Evolutionary conservation across 2,113 vertebrate genomes (phyloP).

Genomic region (Acanthochromis polyacanthus): DNA sequence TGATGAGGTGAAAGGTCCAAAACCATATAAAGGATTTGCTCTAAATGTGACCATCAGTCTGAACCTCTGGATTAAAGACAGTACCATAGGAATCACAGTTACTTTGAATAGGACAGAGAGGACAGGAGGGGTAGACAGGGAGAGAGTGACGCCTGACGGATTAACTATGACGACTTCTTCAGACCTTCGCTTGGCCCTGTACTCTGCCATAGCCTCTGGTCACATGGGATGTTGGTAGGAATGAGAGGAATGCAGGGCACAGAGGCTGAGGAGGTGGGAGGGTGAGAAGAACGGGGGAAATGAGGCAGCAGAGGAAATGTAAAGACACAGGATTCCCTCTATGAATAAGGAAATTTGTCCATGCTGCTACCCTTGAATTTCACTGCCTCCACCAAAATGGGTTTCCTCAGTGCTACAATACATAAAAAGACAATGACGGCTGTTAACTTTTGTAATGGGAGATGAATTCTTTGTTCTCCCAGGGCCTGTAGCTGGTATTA

Average conservation of each 20-base stretch:
- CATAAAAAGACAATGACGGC: slow-evolving; percentile 11
- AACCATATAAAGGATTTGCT: slow-evolving; percentile 43
- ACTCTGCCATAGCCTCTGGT: slow-evolving; percentile 29
- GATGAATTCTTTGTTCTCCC: slow-evolving; percentile 31
- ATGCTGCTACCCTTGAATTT: slow-evolving; percentile 5
- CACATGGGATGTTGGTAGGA: slow-evolving; percentile 40
- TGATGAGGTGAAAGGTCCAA: slow-evolving; percentile 30
- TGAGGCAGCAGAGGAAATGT: slow-evolving; percentile 25
- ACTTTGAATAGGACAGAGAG: slow-evolving; percentile 45
- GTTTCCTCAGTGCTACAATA: slow-evolving; percentile 7
- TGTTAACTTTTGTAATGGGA: slow-evolving; percentile 33
- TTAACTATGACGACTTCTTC: slow-evolving; percentile 70
- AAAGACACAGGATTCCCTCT: slow-evolving; percentile 46
- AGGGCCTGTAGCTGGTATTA: slow-evolving; percentile 17
- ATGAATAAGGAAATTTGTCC: slow-evolving; percentile 9
- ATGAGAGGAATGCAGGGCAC: slow-evolving; percentile 64
- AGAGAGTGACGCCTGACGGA: slow-evolving; percentile 38
- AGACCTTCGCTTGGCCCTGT: slow-evolving; percentile 37
- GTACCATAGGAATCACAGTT: slow-evolving; percentile 31
- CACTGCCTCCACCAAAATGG: slow-evolving; percentile 23
- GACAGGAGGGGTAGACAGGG: not conserved
- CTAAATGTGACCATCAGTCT: slow-evolving; percentile 62
- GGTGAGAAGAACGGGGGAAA: slow-evolving; percentile 34
- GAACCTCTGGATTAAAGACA: slow-evolving; percentile 65
- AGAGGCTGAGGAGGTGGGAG: slow-evolving; percentile 60